Base-by-base conservation (phyloP, 2,888 invertebrate genomes). In the Tiphia femorata region DNA sequence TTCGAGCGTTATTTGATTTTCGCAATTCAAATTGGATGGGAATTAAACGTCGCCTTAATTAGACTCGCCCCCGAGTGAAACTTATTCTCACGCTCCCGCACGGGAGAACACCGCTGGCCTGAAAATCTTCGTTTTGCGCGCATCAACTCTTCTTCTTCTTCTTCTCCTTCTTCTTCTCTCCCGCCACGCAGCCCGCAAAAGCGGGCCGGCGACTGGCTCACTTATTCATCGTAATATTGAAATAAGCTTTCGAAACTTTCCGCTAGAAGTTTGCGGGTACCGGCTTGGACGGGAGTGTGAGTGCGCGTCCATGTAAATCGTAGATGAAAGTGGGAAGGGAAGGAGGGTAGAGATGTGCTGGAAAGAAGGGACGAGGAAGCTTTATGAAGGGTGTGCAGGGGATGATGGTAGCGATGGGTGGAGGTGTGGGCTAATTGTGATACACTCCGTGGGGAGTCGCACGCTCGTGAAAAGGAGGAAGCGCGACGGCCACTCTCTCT, bases 151-250 rank as follows among this genome's bases (percentile, higher is more conserved):
- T 44, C 44, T 49, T 56, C 50, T n/a, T n/a, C n/a, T n/a, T n/a
- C n/a, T n/a, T n/a, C n/a, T n/a, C n/a, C n/a, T n/a, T n/a, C n/a
- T n/a, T n/a, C n/a, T n/a, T n/a, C n/a, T n/a, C n/a, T 30, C 40
- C 42, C 38, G 44, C 35, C 50, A 27, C 23, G 30, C 49, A 12
- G 48, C 55, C 64, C 66, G 62, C 63, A 47, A 35, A n/a, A 37
- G 23, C 25, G 23, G 19, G 25, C n/a, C n/a, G 25, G 12, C 52
- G 50, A 51, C 30, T 20, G 29, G 49, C 54, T 64, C 66, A 62
- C 63, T 75, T 70, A 73, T 72, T 70, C 68, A 64, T 67, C 66
- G 66, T 70, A 71, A 73, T 72, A 78, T 78, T 64, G 74, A 72
- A 75, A 76, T 74, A 76, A 77, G 70, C 74, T 68, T 74, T 70